Evolutionary conservation across 1,140 invertebrate species (phyloP).

Genomic region (Drosophila kohkoa): DNA sequence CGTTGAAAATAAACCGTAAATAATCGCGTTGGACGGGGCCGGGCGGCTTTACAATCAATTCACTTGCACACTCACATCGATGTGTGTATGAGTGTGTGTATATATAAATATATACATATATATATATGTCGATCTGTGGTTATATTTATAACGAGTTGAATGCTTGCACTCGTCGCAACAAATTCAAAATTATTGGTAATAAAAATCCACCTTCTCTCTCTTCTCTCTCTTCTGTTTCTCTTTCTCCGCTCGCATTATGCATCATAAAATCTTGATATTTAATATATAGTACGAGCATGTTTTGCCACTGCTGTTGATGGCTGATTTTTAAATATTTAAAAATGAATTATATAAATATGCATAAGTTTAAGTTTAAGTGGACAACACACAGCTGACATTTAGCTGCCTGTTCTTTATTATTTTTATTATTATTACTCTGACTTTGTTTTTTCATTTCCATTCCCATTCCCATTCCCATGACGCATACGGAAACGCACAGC

Average conservation of each 20-base stretch:
- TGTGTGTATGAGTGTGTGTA: slow-evolving; percentile 22
- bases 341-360: slow-evolving; percentile 82
- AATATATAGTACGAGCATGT: slow-evolving; percentile 68
- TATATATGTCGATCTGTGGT: slow-evolving; percentile 64
- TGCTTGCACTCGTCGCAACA: slow-evolving; percentile 76
- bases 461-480: slow-evolving; percentile 8
- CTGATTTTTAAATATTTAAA: slow-evolving; percentile 72
- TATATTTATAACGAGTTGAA: slow-evolving; percentile 81
- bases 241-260: slow-evolving; percentile 55
- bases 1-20: slow-evolving; percentile 83
- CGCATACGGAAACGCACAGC: slow-evolving; percentile 39
- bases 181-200: slow-evolving; percentile 82
- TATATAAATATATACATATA: slow-evolving; percentile 23
- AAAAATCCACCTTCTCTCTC: slow-evolving; percentile 73
- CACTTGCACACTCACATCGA: slow-evolving; percentile 70
- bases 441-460: not conserved
- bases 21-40: slow-evolving; percentile 69
- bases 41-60: slow-evolving; percentile 80
- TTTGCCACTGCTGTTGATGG: slow-evolving; percentile 17
- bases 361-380: slow-evolving; percentile 77
- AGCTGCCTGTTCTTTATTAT: slow-evolving; percentile 29
- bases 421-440: slow-evolving; percentile 18
- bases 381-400: slow-evolving; percentile 67
- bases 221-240: not conserved
- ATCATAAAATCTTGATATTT: slow-evolving; percentile 79